Base-by-base conservation (phyloP, 2,888 invertebrate genomes). In the Melanotus villosus region DNA sequence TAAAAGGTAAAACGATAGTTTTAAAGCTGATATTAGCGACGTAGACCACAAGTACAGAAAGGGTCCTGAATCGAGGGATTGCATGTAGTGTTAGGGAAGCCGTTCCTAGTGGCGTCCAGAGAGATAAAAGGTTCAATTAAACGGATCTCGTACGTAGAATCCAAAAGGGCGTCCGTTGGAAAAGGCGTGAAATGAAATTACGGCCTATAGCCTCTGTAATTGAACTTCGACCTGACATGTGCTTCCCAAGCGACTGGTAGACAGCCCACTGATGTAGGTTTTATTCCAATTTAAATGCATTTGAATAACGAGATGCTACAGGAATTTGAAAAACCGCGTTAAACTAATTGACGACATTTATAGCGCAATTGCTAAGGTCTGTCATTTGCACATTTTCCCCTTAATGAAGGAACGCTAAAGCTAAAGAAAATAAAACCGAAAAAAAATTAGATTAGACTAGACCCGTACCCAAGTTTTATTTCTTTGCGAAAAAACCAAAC, bases 101-200 rank as follows among this genome's bases (percentile, higher is more conserved):
- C 5, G 45, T 12, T 14, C 43, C n/a, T 34, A 10, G n/a, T 34
- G 41, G 43, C 68, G 30, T 64, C 63, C 38, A 64, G 56, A 54
- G 62, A 70, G 58, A 70, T 57, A 66, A 70, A 70, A 70, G 62
- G 66, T 60, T 58, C 66, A 70, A 70, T 70, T 70, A 70, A 70
- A 70, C 45, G 57, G 58, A 70, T 66, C 38, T 62, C 62, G 38
- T 56, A 63, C 60, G 56, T 60, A 66, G 58, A 59, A 70, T 63
- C 41, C 59, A 70, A 58, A 65, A 56, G 52, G 41, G 36, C 56
- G 32, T 23, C 32, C 34, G 52, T 59, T 26, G 65, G 50, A 66
- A 70, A 66, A 65, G 63, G 62, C 66, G 70, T 70, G 70, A 70
- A 70, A 70, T 70, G 58, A 62, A 70, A 70, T 70, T 70, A 63